Percentiles rank a stretch among this genome's conserved stretches.
Conservation (phyloP, 2,888 invertebrate genomes). For the Conomelus anceps region DNA sequence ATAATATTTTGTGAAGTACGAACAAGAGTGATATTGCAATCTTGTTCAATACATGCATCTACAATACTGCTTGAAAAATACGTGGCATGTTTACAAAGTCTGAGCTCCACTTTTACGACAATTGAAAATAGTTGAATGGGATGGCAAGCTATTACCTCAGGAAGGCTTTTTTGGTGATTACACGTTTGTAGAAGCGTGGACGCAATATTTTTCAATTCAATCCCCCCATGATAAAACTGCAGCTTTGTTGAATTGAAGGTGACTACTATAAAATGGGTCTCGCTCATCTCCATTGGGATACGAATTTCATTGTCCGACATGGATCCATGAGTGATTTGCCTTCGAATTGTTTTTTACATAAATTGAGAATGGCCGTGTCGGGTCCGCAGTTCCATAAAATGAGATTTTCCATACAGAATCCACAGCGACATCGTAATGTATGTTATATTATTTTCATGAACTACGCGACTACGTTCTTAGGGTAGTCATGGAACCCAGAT, state of each 20-base stretch:
- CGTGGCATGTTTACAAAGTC: neutral
- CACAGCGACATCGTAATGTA: neutral
- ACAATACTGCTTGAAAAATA: neutral
- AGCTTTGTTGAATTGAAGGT: neutral
- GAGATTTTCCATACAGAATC: neutral
- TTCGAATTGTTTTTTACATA: neutral
- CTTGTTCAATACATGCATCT: neutral
- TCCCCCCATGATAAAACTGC: neutral
- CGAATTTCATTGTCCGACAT: neutral
- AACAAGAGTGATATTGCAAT: neutral
- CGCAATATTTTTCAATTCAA: neutral
- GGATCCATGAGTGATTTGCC: neutral
- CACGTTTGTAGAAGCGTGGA: neutral
- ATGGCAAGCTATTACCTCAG: neutral
- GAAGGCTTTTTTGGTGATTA: neutral
- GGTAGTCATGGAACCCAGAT: too few species aligned
- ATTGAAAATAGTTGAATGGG: neutral
- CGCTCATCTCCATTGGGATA: neutral
- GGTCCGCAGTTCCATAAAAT: neutral
- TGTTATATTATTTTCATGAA: neutral
- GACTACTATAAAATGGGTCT: neutral
- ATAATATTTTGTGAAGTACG: too few species aligned
- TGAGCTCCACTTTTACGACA: neutral
- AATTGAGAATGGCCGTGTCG: neutral
- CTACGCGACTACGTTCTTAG: too few species aligned